A percentile compares a stretch with the other conserved stretches of the same genome.
Evolutionary conservation across 2,113 vertebrate species (phyloP).

Genomic region (Anser brachyrhynchus): DNA sequence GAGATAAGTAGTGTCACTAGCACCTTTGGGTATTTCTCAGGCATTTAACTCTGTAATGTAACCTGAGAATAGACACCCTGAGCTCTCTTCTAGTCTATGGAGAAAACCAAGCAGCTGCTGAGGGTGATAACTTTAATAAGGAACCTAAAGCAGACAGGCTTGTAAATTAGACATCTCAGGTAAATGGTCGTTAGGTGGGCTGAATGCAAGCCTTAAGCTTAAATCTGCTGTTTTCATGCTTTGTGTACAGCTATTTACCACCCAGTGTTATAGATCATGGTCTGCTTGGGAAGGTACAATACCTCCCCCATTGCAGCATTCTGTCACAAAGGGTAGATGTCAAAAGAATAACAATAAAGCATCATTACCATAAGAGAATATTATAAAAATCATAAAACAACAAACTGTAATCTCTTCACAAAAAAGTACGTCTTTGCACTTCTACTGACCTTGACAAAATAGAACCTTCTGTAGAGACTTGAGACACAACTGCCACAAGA

Average conservation of each 20-base stretch:
- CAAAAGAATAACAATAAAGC: not conserved
- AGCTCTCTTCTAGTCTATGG: not conserved
- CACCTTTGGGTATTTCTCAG: not conserved
- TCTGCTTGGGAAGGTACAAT: not conserved
- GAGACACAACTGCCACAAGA: not conserved
- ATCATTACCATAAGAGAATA: not conserved
- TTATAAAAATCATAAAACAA: not conserved
- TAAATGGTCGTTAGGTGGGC: not conserved
- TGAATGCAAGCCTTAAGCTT: not conserved
- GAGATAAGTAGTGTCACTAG: slow-evolving; percentile 3
- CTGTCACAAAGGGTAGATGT: not conserved
- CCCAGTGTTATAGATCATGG: not conserved
- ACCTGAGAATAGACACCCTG: not conserved
- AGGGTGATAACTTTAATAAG: slow-evolving; percentile 7
- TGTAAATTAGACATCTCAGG: not conserved
- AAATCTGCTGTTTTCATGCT: not conserved
- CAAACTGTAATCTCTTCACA: not conserved
- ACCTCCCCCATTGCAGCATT: not conserved
- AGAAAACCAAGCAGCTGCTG: not conserved
- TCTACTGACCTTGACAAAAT: not conserved
- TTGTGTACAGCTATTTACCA: not conserved
- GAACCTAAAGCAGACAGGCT: not conserved
- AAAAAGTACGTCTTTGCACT: not conserved
- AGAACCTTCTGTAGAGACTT: not conserved
- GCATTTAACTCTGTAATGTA: not conserved